Evolutionary conservation across 2,888 invertebrate species (phyloP), one percentile per base, ranked within the genome.

Genomic region (Zootermopsis nevadensis): DNA sequence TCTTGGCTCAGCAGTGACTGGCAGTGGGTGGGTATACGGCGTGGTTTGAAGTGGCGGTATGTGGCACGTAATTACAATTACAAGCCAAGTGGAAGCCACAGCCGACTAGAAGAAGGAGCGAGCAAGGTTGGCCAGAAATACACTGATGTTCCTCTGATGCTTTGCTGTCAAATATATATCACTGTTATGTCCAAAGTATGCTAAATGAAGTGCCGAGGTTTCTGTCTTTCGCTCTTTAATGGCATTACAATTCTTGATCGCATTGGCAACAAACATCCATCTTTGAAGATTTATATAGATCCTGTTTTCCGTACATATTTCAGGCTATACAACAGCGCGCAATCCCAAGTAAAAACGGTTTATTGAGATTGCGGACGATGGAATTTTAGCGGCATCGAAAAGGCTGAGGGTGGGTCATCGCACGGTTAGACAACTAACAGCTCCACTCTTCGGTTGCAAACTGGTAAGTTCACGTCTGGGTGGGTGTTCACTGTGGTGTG

Each of bases 71-170:
- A 79, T 66, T 79, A 79, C 79, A 66, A 79, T 66, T 66, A 60
- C 79, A 79, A 79, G 79, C 60, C 55, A 60, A 79, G 79, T 60
- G 79, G 79, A 79, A 60, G 60, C 35, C 77, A 77, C 77, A 60
- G 66, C 24, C 38, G 60, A 8, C 22, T 7, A 76, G 42, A 48
- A 19, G 30, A 42, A 42, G 76, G 30, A 7, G 31, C 27, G 35
- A 42, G 30, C 27, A 33, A 48, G 48, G 22, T 42, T 27, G 48
- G 66, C n/a, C 60, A 66, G 55, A 79, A 60, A 38, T 60, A 66
- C 66, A 60, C 60, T 24, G 69, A 33, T 69, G 30, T 69, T 67
- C 15, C 33, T 33, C 12, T 33, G 31, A 19, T 69, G 69, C 33
- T 19, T 1, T 22, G 27, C 27, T n/a, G 30, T 35, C n/a, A n/a